Percentiles rank a stretch among this genome's conserved stretches.
These are phyloP conservation scores for Eira barbara DNA, from an alignment of 2,113 vertebrate species.

Conservation along the genomic window DNA sequence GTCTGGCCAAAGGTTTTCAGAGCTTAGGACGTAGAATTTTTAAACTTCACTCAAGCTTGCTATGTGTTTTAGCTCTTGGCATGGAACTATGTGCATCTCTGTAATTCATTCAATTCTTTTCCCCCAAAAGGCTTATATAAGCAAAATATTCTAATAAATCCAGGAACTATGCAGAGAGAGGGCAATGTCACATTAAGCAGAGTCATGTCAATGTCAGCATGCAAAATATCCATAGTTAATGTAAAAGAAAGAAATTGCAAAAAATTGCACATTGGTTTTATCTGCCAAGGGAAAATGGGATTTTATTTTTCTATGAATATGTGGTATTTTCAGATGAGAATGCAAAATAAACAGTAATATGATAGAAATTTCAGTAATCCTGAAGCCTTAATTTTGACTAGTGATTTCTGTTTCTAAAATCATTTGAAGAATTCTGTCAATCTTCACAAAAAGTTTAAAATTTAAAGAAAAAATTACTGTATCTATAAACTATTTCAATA, in stretches of 20 bases:
- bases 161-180: slow-evolving; percentile 23
- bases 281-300: background rate
- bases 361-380: background rate
- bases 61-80: background rate
- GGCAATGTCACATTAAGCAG: slow-evolving; percentile 5
- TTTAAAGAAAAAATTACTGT: background rate
- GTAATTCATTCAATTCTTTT: background rate
- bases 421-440: background rate
- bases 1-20: background rate
- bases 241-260: background rate
- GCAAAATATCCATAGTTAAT: background rate
- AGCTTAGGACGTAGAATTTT: background rate
- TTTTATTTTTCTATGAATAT: slow-evolving; percentile 25
- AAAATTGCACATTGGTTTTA: background rate
- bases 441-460: background rate
- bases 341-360: background rate
- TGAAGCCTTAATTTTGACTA: background rate
- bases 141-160: slow-evolving; percentile 10
- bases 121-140: background rate
- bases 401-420: slow-evolving; percentile 12
- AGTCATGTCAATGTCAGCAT: background rate
- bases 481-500: background rate
- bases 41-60: background rate
- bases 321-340: background rate
- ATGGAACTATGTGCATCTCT: background rate